A percentile compares a stretch with the other conserved stretches of the same genome.
Evolutionary conservation across 2,797 vertebrate genomes (phyloP).

Genomic region (Myotis findleyi): DNA sequence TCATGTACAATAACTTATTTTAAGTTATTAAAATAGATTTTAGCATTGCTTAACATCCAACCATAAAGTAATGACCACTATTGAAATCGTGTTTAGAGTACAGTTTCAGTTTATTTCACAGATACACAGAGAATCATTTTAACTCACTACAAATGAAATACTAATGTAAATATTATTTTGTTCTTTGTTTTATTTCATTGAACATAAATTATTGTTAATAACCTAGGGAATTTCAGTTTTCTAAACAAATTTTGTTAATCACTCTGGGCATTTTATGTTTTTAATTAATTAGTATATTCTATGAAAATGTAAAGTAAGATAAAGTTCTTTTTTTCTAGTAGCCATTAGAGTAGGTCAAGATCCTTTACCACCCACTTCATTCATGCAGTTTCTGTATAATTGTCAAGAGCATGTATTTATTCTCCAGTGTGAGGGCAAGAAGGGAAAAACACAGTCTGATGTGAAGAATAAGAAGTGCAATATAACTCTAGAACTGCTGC

Average conservation of each 20-base stretch:
- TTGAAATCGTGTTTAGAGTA: no score
- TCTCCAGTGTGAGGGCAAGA: neutral
- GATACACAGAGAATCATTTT: no score
- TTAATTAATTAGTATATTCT: neutral
- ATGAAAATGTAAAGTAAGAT: neutral
- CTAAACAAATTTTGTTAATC: no score
- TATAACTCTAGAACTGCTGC: neutral
- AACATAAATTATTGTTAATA: neutral
- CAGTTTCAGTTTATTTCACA: no score
- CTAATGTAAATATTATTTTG: neutral
- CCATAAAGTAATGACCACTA: no score
- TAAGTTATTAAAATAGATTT: no score
- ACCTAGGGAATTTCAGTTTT: neutral
- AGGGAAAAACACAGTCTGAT: neutral
- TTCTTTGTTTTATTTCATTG: neutral
- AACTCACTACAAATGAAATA: neutral
- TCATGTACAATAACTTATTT: no score
- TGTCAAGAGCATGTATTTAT: neutral
- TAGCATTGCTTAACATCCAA: no score
- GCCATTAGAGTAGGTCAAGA: neutral
- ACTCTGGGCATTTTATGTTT: rapidly evolving
- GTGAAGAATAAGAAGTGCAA: neutral
- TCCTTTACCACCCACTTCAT: neutral
- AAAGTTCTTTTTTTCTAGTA: neutral
- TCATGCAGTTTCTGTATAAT: neutral